Evolutionary conservation across 2,113 vertebrate genomes (phyloP).

Genomic region (Clarias batrachus): DNA sequence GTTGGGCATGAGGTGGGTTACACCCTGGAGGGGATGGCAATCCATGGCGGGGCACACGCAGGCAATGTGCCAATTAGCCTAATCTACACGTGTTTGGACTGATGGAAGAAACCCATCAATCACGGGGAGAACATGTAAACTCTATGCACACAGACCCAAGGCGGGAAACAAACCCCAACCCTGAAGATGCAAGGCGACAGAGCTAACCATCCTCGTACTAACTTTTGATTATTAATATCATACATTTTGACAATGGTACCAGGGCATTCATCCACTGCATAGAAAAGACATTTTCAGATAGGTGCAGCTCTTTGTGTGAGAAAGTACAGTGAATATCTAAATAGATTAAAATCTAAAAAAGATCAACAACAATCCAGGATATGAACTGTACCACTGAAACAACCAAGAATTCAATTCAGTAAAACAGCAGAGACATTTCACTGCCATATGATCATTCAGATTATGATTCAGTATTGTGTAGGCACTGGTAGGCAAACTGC

Average conservation of each 20-base stretch:
- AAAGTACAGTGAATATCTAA: background rate
- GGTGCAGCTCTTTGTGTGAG: background rate
- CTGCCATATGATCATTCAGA: background rate
- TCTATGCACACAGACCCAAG: too few species aligned
- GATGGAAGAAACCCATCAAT: too few species aligned
- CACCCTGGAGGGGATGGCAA: too few species aligned
- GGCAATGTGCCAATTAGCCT: too few species aligned
- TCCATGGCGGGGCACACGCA: too few species aligned
- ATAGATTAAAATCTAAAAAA: background rate
- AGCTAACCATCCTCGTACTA: too few species aligned
- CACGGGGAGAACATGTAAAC: too few species aligned
- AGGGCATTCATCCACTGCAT: background rate
- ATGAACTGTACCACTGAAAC: background rate
- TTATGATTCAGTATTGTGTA: background rate
- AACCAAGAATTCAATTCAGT: background rate
- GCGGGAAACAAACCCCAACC: too few species aligned
- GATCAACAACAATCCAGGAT: background rate
- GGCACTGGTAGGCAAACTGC: background rate
- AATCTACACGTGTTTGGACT: too few species aligned
- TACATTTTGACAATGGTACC: background rate
- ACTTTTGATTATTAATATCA: background rate
- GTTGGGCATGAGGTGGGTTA: too few species aligned
- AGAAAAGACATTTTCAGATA: background rate
- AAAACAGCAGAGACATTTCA: background rate
- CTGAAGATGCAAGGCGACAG: too few species aligned